Conservation (phyloP, 1,140 invertebrate species). For the Euura saliciscinereae region DNA sequence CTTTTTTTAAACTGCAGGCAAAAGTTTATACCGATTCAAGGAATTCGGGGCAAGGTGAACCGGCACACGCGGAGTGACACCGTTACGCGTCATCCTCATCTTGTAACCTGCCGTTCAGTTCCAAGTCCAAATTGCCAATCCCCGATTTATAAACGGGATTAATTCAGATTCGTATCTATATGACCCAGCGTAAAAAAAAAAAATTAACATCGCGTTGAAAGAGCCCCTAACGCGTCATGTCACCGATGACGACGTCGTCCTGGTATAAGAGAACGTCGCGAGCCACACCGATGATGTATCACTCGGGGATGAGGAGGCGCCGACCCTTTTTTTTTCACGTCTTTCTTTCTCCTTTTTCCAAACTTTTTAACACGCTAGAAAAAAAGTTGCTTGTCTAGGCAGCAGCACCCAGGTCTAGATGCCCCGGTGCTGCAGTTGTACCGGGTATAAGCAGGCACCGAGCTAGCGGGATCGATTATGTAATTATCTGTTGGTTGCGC, state of each 20-base stretch:
- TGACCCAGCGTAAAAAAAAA: no score
- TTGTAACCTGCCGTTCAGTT: no score
- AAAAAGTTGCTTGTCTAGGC: constrained; percentile 1
- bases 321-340: constrained; percentile 11
- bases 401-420: background rate
- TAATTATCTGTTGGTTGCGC: constrained; percentile 21
- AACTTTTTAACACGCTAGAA: background rate
- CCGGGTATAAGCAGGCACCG: background rate
- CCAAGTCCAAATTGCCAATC: no score
- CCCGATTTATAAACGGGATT: no score
- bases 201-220: background rate
- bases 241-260: background rate
- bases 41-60: background rate
- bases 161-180: no score
- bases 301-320: constrained; percentile 1
- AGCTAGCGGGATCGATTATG: background rate
- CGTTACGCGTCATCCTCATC: background rate
- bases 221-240: background rate
- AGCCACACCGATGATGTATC: constrained; percentile 6
- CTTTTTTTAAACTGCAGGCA: background rate
- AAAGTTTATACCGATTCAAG: background rate
- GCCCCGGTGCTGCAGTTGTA: background rate
- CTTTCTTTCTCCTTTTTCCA: constrained; percentile 9
- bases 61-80: background rate
- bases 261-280: background rate